Base-by-base conservation (phyloP, 2,888 invertebrate species). In the Mythimna impura region DNA sequence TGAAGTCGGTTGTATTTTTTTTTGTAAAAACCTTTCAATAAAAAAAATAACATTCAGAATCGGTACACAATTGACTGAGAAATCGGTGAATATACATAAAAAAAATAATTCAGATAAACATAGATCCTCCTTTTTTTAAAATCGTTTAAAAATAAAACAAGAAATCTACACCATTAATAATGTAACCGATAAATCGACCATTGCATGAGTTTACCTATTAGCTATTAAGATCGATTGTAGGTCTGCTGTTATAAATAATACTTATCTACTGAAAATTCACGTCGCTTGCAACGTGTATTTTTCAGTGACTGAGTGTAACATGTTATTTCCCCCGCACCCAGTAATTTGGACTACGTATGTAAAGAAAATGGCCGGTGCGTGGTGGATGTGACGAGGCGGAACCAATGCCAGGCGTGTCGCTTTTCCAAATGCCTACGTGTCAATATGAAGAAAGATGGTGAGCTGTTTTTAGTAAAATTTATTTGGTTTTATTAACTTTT, bases 401-500 rank as follows among this genome's bases (percentile, higher is more conserved):
- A 99, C 95, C 99, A 99, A 93, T 99, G 99, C 91, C 99, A 99
- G 93, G 98, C 99, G 0, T 99, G 99, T 91, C 97, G 99, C 62
- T 99, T 99, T 94, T 97, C 98, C 75, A 99, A 99, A 92, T 99
- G 99, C 93, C 97, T 99, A 25, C 97, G 97, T 86, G 99, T 98
- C 85, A 99, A 98, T 93, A 99, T 99, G 99, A 98, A 99, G 93
- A 97, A 98, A 93, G 99, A 99, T 93, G 99, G 99, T 99, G 94
- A 97, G 97, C 66, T 22, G 17, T 60, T 22, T 54, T 55, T 17
- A 6, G 6, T 47, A 5, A 7, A 55, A 25, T 55, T 22, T 12
- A 52, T 52, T n/a, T 20, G 3, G 7, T 52, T 52, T n/a, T n/a
- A 52, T 52, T 20, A 8, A 6, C 8, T 8, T 50, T 50, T 12